Conservation (phyloP, 1,140 invertebrate genomes). For the Drosophila hydei region DNA sequence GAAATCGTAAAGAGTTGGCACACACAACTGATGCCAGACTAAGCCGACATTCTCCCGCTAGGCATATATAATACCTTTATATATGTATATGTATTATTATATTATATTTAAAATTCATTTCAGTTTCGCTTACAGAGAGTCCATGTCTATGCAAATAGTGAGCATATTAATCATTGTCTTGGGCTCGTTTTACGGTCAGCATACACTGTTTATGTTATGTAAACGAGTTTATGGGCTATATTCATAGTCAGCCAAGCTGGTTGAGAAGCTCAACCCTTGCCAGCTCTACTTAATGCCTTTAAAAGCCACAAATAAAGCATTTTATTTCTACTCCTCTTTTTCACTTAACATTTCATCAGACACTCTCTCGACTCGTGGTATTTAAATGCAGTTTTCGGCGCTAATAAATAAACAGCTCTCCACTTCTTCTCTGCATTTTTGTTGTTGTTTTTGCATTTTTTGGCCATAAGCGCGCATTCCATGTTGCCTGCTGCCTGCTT, state of each 20-base stretch:
- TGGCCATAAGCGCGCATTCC: conserved; percentile 26
- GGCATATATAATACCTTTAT: not conserved
- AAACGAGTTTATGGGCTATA: no score
- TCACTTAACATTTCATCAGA: conserved; percentile 28
- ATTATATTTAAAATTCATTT: conserved; percentile 78
- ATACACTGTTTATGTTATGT: not conserved
- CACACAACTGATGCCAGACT: conserved; percentile 25
- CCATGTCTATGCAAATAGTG: conserved; percentile 75
- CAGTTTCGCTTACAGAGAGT: conserved; percentile 37
- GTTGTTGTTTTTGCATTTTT: conserved; percentile 4
- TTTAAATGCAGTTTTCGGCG: conserved; percentile 73
- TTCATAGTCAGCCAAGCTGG: no score
- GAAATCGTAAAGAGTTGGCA: conserved; percentile 79
- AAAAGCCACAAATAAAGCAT: no score
- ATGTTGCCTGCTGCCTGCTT: not conserved
- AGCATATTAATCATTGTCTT: conserved; percentile 72
- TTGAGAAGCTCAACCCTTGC: no score
- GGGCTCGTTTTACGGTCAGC: conserved; percentile 25
- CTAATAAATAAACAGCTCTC: conserved; percentile 71
- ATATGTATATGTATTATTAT: not conserved
- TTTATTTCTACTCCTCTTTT: conserved; percentile 7
- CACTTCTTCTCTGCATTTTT: not conserved
- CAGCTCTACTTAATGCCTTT: no score
- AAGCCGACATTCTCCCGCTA: no score
- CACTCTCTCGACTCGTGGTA: conserved; percentile 39